Conservation (phyloP, 2,888 invertebrate species). For the Leucophenga montana region DNA sequence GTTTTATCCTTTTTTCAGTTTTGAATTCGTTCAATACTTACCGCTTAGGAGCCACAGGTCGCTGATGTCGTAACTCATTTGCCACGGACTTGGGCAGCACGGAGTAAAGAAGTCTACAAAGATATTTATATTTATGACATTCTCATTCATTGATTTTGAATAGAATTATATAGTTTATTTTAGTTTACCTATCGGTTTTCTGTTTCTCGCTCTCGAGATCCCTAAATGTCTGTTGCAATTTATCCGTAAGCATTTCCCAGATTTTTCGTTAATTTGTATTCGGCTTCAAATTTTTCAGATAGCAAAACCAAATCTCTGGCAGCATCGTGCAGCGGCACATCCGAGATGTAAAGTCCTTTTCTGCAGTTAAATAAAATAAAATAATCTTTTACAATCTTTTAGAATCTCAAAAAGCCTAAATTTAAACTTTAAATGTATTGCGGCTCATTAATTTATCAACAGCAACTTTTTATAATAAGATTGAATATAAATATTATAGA, state of each 20-base stretch:
- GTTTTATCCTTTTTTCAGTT: background rate
- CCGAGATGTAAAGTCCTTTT: constrained; percentile 92
- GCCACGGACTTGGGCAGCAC: constrained; percentile 95
- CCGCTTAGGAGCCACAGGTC: constrained; percentile 90
- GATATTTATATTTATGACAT: constrained; percentile 20
- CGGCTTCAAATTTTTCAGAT: constrained; percentile 97
- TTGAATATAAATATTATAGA: no score
- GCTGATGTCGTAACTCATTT: constrained; percentile 92
- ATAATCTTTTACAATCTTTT: constrained; percentile 27
- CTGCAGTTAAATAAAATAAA: constrained; percentile 74
- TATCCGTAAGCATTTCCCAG: constrained; percentile 95
- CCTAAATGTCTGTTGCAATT: constrained; percentile 93
- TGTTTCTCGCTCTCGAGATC: constrained; percentile 95
- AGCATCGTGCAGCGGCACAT: constrained; percentile 96
- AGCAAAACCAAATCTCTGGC: constrained; percentile 94
- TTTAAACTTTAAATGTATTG: no score
- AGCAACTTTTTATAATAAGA: no score
- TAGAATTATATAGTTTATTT: no score
- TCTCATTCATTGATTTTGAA: no score
- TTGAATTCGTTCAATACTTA: constrained; percentile 72
- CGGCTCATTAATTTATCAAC: no score
- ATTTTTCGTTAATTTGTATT: constrained; percentile 95
- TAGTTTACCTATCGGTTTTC: constrained; percentile 90
- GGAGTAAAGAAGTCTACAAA: constrained; percentile 88
- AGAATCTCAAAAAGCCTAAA: no score